Conservation (phyloP, 2,113 vertebrate genomes). For the Sturnus vulgaris region DNA sequence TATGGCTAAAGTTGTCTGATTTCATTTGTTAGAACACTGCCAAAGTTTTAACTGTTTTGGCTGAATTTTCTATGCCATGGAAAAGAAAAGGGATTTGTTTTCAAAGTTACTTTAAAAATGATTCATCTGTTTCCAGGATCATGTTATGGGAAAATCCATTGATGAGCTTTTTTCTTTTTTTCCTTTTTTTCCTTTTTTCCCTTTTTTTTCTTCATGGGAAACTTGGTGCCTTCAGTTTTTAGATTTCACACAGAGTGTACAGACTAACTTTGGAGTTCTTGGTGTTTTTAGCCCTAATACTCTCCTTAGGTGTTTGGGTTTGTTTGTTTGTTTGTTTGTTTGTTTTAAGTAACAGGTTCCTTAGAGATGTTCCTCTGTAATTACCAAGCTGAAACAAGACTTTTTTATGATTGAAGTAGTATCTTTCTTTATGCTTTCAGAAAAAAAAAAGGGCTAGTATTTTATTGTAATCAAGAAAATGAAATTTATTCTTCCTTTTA, state of each 20-base stretch:
- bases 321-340: neutral
- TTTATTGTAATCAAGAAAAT: neutral
- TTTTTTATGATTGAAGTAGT: neutral
- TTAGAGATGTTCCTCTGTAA: neutral
- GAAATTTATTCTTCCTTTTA: neutral
- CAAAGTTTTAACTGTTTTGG: slow-evolving; percentile 13
- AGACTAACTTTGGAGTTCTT: neutral
- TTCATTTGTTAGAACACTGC: neutral
- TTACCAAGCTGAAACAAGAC: neutral
- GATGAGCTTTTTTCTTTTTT: neutral
- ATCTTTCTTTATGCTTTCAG: neutral
- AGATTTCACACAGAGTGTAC: neutral
- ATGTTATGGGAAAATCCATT: slow-evolving; percentile 27
- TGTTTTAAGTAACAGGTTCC: neutral
- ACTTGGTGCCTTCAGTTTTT: neutral
- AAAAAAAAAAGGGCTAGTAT: neutral
- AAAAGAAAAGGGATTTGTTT: neutral
- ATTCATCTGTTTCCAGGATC: slow-evolving; percentile 24
- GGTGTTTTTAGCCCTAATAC: neutral
- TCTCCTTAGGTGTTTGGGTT: neutral
- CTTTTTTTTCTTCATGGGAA: neutral
- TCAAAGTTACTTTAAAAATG: neutral
- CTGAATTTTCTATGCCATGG: neutral
- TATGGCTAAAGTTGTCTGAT: neutral
- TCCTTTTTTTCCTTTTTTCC: neutral